Conservation (phyloP, 2,113 vertebrate genomes). For the Nycticebus coucang region DNA sequence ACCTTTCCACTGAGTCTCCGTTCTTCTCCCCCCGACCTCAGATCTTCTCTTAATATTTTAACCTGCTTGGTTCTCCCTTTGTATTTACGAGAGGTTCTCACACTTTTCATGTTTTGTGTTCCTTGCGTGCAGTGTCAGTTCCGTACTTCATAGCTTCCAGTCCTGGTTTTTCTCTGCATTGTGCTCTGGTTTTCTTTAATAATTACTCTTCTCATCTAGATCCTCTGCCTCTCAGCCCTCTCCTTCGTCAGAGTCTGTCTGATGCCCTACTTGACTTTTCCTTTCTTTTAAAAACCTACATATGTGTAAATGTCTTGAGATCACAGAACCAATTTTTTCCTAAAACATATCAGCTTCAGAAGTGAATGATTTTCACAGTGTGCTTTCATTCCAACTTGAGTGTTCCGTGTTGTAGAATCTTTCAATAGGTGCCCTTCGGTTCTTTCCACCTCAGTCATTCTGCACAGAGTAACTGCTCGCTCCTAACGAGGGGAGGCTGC, state of each 20-base stretch:
- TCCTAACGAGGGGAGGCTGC: background rate
- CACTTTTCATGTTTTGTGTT: background rate
- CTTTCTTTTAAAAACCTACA: background rate
- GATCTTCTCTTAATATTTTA: background rate
- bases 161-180: background rate
- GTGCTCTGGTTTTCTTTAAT: background rate
- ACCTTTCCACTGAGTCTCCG: background rate
- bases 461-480: background rate
- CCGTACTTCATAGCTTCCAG: background rate
- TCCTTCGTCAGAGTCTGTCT: background rate
- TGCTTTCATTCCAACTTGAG: background rate
- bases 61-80: background rate
- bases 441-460: background rate
- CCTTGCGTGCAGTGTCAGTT: background rate
- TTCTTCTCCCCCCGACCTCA: background rate
- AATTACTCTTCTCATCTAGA: background rate
- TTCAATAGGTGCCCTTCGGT: background rate
- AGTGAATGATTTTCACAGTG: background rate
- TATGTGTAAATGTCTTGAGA: slow-evolving; percentile 3
- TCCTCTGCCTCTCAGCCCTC: background rate
- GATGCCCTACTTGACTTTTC: background rate
- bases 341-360: background rate
- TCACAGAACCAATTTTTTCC: background rate
- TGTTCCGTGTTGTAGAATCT: background rate
- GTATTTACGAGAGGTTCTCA: slow-evolving; percentile 19